Evolutionary conservation across 2,888 invertebrate species (phyloP), one percentile per base, ranked within the genome.

Genomic region (Agonum fuliginosum): DNA sequence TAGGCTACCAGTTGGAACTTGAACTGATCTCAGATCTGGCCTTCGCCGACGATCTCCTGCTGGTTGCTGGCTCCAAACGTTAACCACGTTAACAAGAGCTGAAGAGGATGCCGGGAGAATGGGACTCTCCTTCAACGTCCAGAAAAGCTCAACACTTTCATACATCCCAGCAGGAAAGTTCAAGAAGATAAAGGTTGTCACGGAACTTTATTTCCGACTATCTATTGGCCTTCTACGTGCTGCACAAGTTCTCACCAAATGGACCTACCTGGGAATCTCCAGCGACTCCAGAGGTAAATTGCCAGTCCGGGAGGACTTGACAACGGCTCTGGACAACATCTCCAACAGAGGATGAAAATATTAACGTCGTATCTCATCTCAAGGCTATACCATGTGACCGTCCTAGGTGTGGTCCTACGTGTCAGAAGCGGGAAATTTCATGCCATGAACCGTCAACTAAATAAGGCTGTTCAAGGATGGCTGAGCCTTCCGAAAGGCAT

Each of bases 11-110:
- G 58, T 3, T 43, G 41, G 34, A 34, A 0, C 76, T 20, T 0
- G 10, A 8, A 0, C 37, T 20, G 0, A 65, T 84, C 24, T 82
- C n/a, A n/a, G n/a, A n/a, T n/a, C 82, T 84, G 10, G 83, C 83
- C 4, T 85, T 81, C 74, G 85, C 85, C 0, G 85, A 85, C 17
- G 85, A 85, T 78, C 67, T 83, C 1, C 77, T 83, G 51, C 80
- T 85, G 8, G 43, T 84, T 4, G 75, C 83, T n/a, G 81, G 83
- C 0, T 83, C 84, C 1, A 80, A 72, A 41, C 78, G 77, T 3
- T 83, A 72, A 78, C 69, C 51, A 72, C 80, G 27, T 78, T 84
- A 3, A 3, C 3, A n/a, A 12, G 14, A 10, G 43, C 14, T n/a
- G n/a, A 10, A 12, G 43, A 10, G n/a, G 43, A 3, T 6, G 43